Conservation (phyloP, 1,140 invertebrate species). For the Ectropis grisescens region DNA sequence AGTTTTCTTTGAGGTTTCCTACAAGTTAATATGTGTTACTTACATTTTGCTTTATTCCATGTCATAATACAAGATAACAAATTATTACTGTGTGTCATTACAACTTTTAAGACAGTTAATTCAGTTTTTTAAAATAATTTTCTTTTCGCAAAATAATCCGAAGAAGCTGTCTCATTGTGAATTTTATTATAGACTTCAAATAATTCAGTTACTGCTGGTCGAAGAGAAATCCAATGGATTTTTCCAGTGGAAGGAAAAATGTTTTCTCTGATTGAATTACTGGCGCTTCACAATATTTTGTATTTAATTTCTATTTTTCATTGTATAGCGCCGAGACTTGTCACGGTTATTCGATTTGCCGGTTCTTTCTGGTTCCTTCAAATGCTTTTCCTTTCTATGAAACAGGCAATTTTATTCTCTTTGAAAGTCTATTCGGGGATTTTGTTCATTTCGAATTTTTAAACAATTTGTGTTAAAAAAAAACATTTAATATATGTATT, state of each 20-base stretch:
- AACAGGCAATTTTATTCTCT: too few relatives aligned
- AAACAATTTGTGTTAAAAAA: too few relatives aligned
- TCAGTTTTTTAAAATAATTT: neutral
- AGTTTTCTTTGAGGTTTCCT: constrained; percentile 7
- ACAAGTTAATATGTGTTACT: constrained; percentile 1
- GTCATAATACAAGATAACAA: too few relatives aligned
- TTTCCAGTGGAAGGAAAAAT: constrained; percentile 33
- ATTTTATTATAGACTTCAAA: constrained; percentile 59
- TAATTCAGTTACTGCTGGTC: constrained; percentile 48
- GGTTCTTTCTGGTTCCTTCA: too few relatives aligned
- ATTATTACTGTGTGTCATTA: too few relatives aligned
- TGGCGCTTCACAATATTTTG: constrained; percentile 51
- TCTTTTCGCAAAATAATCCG: neutral
- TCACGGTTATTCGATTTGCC: too few relatives aligned
- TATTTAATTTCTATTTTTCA: constrained; percentile 54
- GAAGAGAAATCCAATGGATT: constrained; percentile 21
- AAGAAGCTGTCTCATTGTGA: too few relatives aligned
- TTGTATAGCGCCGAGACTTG: too few relatives aligned
- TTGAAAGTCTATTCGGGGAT: too few relatives aligned
- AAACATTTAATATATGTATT: too few relatives aligned
- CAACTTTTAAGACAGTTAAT: neutral
- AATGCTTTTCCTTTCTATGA: too few relatives aligned
- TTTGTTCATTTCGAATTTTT: too few relatives aligned
- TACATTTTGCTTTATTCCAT: neutral
- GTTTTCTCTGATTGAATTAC: constrained; percentile 50